phyloP scores from a whole-genome alignment of 2,888 invertebrate genomes.

The Salticus scenicus region DNA sequence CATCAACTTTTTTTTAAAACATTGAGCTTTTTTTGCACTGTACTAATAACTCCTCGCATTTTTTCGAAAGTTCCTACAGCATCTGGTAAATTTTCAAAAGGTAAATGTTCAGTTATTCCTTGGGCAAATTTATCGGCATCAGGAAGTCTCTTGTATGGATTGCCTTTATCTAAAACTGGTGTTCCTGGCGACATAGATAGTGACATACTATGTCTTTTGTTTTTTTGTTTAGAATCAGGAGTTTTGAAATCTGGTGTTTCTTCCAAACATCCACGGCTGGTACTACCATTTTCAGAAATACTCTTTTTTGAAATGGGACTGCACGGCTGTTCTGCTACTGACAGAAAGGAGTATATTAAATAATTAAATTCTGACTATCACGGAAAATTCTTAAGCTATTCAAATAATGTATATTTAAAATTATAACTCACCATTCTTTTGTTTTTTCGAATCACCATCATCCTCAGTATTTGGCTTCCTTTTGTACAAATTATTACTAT shows the following conservation, averaged over 20 bases:
- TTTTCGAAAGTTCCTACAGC: conserved; percentile 90
- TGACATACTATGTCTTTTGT: conserved; percentile 43
- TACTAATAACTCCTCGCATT: conserved; percentile 81
- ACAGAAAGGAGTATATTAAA: conserved; percentile 5
- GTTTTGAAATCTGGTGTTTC: not conserved
- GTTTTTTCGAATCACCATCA: conserved; percentile 41
- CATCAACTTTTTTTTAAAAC: conserved; percentile 42
- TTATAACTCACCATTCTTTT: conserved; percentile 42
- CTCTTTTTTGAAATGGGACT: not conserved
- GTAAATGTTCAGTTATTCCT: conserved; percentile 90
- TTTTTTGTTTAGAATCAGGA: not conserved
- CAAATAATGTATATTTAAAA: not conserved
- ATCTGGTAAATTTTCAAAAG: conserved; percentile 93
- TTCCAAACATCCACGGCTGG: not conserved
- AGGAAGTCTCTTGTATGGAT: conserved; percentile 79
- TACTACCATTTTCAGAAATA: not conserved
- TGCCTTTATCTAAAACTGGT: conserved; percentile 50
- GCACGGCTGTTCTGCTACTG: not conserved
- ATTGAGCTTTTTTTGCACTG: conserved; percentile 72
- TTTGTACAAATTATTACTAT: conserved; percentile 30
- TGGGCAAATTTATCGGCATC: conserved; percentile 86
- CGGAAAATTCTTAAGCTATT: too few relatives aligned
- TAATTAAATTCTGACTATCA: not conserved
- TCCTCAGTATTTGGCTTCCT: conserved; percentile 13
- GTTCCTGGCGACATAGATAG: conserved; percentile 59